Evolutionary conservation across 2,113 vertebrate genomes (phyloP), one percentile per base, ranked within the genome.

Genomic region (Strigops habroptila): DNA sequence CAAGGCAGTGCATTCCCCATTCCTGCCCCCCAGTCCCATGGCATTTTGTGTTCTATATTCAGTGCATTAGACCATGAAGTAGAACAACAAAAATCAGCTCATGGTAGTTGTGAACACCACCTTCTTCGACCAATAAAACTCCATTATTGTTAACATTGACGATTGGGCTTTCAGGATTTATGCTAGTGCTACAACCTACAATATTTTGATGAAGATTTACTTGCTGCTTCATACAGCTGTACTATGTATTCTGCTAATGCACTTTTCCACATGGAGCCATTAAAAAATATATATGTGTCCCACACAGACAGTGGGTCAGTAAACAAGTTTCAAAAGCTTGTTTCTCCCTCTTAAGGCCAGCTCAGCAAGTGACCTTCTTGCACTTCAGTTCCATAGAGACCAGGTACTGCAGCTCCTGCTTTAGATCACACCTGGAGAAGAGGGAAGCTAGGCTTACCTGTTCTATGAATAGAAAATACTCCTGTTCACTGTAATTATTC

Each of bases 311-410:
- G 25, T 46, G 59, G 82, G 86, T 86, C 74, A 95, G 88, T 93
- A 97, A 95, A 88, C 93, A 86, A 70, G 37, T 94, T 95, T 93
- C 79, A 93, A 86, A 95, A 80, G 43, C 79, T 82, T 88, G 30
- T 93, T 94, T 95, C 83, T 93, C 96, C 73, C 82, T 94, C 68
- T 96, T 88, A 70, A 93, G 88, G 85, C 68, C 75, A 64, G 41
- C 63, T 93, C 76, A 5, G 3, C 1, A 3, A 88, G 30, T 77
- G 79, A 93, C 85, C 91, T 90, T 88, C 75, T 83, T 5, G 6
- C 64, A 74, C 88, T 91, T 88, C 82, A 83, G 68, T 75, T 90
- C 91, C 88, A 28, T 22, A 18, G 90, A 96, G 91, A 88, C 67
- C 37, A 39, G 18, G 77, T 21, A 43, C 59, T 83, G 48, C 55